phyloP scores from a whole-genome alignment of 2,797 vertebrate species.

The Amazona ochrocephala region DNA sequence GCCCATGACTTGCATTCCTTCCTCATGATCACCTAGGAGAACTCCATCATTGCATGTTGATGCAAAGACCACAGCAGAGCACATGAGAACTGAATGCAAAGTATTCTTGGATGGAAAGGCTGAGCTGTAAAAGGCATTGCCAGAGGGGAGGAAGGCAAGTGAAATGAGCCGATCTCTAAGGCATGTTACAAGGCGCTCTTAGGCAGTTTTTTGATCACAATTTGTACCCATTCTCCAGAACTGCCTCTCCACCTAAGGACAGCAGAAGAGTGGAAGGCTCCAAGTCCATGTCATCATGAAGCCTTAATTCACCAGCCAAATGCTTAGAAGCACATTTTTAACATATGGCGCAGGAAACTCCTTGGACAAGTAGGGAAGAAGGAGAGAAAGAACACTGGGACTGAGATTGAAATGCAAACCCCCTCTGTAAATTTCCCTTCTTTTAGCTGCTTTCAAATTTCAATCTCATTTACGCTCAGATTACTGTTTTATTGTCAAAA shows the following conservation, averaged over 20 bases:
- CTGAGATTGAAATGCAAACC: neutral
- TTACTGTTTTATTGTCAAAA: neutral
- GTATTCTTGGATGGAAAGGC: neutral
- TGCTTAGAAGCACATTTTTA: neutral
- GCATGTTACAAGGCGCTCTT: neutral
- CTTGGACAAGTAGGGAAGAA: neutral
- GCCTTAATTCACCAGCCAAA: neutral
- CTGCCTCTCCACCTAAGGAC: neutral
- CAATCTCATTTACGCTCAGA: neutral
- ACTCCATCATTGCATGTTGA: neutral
- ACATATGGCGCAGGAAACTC: neutral
- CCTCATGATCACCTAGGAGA: neutral
- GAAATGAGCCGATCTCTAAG: neutral
- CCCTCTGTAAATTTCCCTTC: neutral
- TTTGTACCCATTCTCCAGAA: neutral
- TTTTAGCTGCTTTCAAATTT: neutral
- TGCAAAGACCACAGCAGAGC: neutral
- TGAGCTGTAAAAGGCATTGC: neutral
- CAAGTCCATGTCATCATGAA: neutral
- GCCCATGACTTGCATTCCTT: neutral
- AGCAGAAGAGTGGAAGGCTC: neutral
- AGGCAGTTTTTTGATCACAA: neutral
- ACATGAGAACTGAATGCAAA: neutral
- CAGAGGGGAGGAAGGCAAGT: neutral
- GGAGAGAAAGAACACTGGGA: neutral